Evolutionary conservation across 1,140 invertebrate genomes (phyloP).

Genomic region (Caligus rogercresseyi): DNA sequence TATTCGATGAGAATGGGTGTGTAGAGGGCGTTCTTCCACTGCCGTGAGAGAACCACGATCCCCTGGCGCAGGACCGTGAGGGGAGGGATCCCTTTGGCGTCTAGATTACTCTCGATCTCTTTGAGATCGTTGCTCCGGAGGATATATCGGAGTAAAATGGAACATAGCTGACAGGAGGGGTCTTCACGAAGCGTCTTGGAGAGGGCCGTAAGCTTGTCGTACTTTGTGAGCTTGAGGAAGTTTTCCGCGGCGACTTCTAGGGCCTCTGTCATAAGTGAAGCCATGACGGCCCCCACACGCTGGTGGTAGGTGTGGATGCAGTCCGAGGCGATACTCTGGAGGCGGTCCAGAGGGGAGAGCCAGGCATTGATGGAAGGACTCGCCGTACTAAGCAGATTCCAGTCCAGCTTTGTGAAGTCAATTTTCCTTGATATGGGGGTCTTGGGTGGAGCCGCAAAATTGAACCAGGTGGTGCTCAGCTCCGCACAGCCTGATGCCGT

Average conservation of each 20-base stretch:
- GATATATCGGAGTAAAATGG: conserved; percentile 67
- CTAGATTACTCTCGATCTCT: conserved; percentile 63
- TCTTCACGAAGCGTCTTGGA: conserved; percentile 83
- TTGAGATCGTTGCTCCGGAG: conserved; percentile 49
- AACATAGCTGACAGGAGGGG: conserved; percentile 81
- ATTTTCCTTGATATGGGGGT: conserved; percentile 85
- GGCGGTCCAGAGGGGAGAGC: background rate
- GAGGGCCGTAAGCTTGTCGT: conserved; percentile 64
- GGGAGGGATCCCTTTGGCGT: conserved; percentile 59
- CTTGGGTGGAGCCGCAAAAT: conserved; percentile 85
- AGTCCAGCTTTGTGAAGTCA: conserved; percentile 81
- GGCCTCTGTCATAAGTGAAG: conserved; percentile 83
- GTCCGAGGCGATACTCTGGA: conserved; percentile 2
- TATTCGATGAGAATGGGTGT: conserved; percentile 76
- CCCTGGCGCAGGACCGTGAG: conserved; percentile 73
- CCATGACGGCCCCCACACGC: conserved; percentile 48
- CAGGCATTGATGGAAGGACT: conserved; percentile 90
- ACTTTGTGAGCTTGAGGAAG: conserved; percentile 67
- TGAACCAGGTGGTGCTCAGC: conserved; percentile 81
- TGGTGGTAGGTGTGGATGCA: conserved; percentile 7
- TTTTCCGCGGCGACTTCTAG: conserved; percentile 64
- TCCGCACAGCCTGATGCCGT: conserved; percentile 38
- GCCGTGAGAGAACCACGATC: conserved; percentile 72
- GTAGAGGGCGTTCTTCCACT: conserved; percentile 92
- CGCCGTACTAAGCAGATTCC: conserved; percentile 87